phyloP scores from a whole-genome alignment of 2,888 invertebrate genomes.

The Tachina lurida region DNA sequence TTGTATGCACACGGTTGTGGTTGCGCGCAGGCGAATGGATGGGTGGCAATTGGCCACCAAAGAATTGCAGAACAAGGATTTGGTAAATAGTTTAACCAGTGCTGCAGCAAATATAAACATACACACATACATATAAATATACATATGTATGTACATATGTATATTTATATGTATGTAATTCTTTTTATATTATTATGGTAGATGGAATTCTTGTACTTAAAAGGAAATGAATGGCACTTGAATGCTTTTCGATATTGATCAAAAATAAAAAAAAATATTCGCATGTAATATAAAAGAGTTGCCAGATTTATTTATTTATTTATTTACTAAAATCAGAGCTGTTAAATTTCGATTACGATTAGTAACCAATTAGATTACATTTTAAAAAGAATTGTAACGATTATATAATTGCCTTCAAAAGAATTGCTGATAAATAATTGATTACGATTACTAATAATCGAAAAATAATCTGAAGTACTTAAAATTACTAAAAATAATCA shows the following conservation, averaged over 20 bases:
- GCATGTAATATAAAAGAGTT: conserved; percentile 10
- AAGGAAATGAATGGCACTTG: conserved; percentile 47
- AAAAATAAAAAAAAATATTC: background rate
- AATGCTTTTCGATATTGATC: conserved; percentile 26
- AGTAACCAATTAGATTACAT: too few relatives aligned
- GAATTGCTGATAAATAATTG: too few relatives aligned
- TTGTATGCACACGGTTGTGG: too few relatives aligned
- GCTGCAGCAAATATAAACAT: background rate
- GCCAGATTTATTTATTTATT: background rate
- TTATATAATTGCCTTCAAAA: too few relatives aligned
- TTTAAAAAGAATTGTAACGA: too few relatives aligned
- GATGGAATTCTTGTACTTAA: conserved; percentile 12
- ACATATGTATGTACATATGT: too few relatives aligned
- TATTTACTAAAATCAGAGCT: too few relatives aligned
- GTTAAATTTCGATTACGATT: too few relatives aligned
- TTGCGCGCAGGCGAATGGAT: background rate
- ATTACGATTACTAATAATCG: too few relatives aligned
- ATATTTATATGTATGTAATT: background rate
- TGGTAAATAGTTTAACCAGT: conserved; percentile 19
- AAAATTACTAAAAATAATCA: too few relatives aligned
- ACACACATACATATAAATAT: too few relatives aligned
- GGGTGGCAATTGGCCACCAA: background rate
- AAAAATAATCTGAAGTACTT: too few relatives aligned
- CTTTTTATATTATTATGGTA: conserved; percentile 16
- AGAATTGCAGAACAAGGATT: conserved; percentile 10